Conservation (phyloP, 2,888 invertebrate species). For the Drosophila anceps region DNA sequence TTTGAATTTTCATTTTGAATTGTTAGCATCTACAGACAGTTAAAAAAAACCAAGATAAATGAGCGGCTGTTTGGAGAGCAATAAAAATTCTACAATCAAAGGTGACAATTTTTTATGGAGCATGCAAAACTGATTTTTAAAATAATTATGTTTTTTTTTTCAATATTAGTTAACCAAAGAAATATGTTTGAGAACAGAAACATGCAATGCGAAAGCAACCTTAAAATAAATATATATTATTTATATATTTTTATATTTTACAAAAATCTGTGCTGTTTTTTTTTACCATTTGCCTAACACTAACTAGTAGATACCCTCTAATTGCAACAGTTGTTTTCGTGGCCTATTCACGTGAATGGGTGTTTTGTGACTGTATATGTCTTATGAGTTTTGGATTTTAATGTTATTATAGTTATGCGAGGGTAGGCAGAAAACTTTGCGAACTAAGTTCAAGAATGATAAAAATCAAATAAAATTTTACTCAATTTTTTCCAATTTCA, state of each 20-base stretch:
- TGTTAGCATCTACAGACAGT: conserved; percentile 63
- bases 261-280: conserved; percentile 24
- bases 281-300: conserved; percentile 1
- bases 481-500: conserved; percentile 11
- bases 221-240: neutral
- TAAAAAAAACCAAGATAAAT: conserved; percentile 39
- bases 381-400: conserved; percentile 33
- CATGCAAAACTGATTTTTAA: conserved; percentile 31
- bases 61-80: conserved; percentile 24
- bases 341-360: conserved; percentile 17
- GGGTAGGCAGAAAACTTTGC: neutral
- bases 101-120: conserved; percentile 20
- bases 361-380: conserved; percentile 40
- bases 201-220: conserved; percentile 31
- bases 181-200: conserved; percentile 12
- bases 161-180: conserved; percentile 14
- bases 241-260: conserved; percentile 2
- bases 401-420: conserved; percentile 12
- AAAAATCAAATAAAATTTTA: neutral
- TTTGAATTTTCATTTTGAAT: conserved; percentile 71
- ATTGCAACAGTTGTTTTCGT: conserved; percentile 8
- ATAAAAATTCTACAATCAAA: conserved; percentile 20
- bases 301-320: conserved; percentile 8
- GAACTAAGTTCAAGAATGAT: neutral
- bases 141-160: conserved; percentile 15